phyloP scores from a whole-genome alignment of 2,888 invertebrate genomes.

The Peribatodes rhomboidaria region DNA sequence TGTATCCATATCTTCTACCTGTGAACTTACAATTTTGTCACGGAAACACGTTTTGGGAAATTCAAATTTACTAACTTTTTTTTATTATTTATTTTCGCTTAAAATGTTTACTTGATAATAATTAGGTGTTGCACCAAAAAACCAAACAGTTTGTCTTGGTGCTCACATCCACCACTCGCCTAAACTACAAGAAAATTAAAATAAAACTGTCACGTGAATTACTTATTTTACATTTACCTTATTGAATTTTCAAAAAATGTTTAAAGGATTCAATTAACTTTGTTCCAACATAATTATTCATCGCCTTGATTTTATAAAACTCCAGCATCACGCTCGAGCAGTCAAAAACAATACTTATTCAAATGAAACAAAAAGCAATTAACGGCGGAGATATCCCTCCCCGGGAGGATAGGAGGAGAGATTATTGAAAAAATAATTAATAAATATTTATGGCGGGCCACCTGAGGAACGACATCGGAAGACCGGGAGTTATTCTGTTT shows the following conservation, averaged over 20 bases:
- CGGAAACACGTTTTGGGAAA: too few relatives aligned
- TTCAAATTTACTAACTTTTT: too few relatives aligned
- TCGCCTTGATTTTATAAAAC: conserved; percentile 79
- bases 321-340: conserved; percentile 76
- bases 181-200: too few relatives aligned
- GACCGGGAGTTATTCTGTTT: conserved; percentile 68
- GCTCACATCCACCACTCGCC: too few relatives aligned
- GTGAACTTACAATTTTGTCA: too few relatives aligned
- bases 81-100: too few relatives aligned
- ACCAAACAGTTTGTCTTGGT: too few relatives aligned
- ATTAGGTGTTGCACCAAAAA: too few relatives aligned
- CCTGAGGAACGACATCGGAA: conserved; percentile 78
- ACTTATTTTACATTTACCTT: background rate
- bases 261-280: conserved; percentile 74
- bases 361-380: conserved; percentile 87
- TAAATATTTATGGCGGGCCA: conserved; percentile 86
- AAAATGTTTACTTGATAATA: too few relatives aligned
- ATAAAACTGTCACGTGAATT: too few relatives aligned
- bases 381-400: conserved; percentile 84
- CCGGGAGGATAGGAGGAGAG: conserved; percentile 81
- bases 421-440: conserved; percentile 87
- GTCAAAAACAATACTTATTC: conserved; percentile 87
- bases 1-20: too few relatives aligned
- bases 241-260: conserved; percentile 50
- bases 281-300: conserved; percentile 77